Evolutionary conservation across 1,140 invertebrate genomes (phyloP).

Genomic region (Diachasmimorpha longicaudata): DNA sequence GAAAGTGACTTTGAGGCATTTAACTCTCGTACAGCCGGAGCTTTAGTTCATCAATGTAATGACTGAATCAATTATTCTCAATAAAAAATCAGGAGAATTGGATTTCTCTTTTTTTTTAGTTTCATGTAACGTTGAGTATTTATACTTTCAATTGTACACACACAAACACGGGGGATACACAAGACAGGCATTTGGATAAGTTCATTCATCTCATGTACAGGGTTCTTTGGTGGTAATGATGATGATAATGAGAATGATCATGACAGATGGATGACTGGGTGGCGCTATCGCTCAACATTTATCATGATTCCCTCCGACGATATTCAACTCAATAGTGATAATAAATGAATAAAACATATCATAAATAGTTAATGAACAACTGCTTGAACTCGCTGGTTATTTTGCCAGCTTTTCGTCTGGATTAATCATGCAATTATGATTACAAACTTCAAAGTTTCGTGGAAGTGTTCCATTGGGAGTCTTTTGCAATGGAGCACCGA

Average conservation of each 20-base stretch:
- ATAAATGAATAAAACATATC: no score
- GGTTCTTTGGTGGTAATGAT: constrained; percentile 14
- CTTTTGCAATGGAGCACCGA: not conserved
- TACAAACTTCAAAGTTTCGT: not conserved
- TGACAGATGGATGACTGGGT: constrained; percentile 18
- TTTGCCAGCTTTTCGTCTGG: not conserved
- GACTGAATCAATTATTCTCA: not conserved
- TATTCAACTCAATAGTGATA: not conserved
- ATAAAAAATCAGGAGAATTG: not conserved
- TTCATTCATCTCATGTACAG: constrained; percentile 10
- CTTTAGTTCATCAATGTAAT: constrained; percentile 7
- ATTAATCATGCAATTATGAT: not conserved
- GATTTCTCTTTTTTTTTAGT: not conserved
- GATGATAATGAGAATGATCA: constrained; percentile 36
- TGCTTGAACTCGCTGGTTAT: not conserved
- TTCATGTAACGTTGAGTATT: constrained; percentile 60
- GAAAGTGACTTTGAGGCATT: constrained; percentile 27
- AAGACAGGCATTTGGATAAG: constrained; percentile 46
- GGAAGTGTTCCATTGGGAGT: not conserved
- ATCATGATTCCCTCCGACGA: not conserved
- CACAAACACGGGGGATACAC: constrained; percentile 58
- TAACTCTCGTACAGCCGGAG: constrained; percentile 29
- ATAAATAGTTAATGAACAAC: no score
- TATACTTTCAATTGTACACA: constrained; percentile 62
- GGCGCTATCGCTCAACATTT: not conserved